Evolutionary conservation across 1,140 invertebrate species (phyloP), one percentile per base, ranked within the genome.

Genomic region (Solen grandis): DNA sequence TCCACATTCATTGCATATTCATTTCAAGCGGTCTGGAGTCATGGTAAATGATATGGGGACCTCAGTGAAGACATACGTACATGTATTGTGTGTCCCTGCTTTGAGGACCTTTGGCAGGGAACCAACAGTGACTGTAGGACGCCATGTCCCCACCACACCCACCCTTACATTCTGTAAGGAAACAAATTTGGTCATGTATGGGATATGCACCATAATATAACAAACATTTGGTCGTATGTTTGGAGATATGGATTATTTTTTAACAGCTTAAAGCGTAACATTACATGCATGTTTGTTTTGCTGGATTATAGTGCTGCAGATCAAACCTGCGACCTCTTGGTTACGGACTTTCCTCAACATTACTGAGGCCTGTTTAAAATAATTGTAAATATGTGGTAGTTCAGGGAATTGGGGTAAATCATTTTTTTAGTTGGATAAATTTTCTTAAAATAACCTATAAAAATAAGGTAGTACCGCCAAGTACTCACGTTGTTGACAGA

Each of bases 131-230:
- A 59, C 88, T 86, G 57, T 88, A 88, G 1, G 69, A 66, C 13
- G 87, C 75, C n/a, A 92, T 70, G 27, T 84, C 83, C 22, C 83
- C 74, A 10, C 91, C 91, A 87, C 91, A 92, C 25, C 90, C 88
- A 57, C 87, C 82, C 55, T 89, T 91, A 83, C 91, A 92, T 16
- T 88, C 90, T 92, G 62, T n/a, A n/a, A n/a, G n/a, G n/a, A n/a
- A n/a, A n/a, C n/a, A n/a, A n/a, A n/a, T n/a, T n/a, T n/a, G n/a
- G n/a, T n/a, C n/a, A n/a, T n/a, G n/a, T n/a, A n/a, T n/a, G n/a
- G n/a, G n/a, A n/a, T n/a, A n/a, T n/a, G n/a, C n/a, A n/a, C n/a
- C n/a, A n/a, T n/a, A n/a, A n/a, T n/a, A n/a, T n/a, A n/a, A n/a
- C n/a, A n/a, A n/a, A n/a, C n/a, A n/a, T n/a, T n/a, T n/a, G n/a